phyloP scores from a whole-genome alignment of 2,888 invertebrate genomes.

The Helicoverpa assulta region DNA sequence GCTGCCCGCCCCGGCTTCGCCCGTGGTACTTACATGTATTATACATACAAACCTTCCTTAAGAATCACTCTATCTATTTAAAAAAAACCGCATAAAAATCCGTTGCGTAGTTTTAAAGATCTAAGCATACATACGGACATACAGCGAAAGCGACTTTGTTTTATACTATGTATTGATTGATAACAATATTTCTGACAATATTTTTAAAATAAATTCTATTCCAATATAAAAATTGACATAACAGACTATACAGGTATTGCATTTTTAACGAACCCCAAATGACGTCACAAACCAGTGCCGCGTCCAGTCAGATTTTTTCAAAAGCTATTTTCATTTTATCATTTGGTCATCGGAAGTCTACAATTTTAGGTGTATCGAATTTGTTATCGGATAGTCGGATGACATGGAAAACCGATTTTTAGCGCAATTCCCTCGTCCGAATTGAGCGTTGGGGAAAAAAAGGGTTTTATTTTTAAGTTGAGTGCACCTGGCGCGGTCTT shows the following conservation, averaged over 20 bases:
- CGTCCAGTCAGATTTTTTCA: neutral
- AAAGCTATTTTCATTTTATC: conserved; percentile 34
- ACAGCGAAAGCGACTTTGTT: no score
- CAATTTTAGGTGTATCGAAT: conserved; percentile 39
- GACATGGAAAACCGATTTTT: conserved; percentile 55
- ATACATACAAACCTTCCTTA: no score
- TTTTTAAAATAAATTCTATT: neutral
- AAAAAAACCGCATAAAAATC: no score
- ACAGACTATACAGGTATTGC: neutral
- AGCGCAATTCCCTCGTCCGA: conserved; percentile 6
- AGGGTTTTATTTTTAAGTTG: conserved; percentile 37
- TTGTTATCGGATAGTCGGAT: conserved; percentile 39
- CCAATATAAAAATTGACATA: neutral
- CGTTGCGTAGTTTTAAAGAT: no score
- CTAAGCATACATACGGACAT: no score
- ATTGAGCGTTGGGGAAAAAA: conserved; percentile 24
- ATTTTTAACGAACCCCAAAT: conserved; percentile 1
- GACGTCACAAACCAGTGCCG: neutral
- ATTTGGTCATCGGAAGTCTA: conserved; percentile 27
- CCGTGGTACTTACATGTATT: no score
- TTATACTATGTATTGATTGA: no score
- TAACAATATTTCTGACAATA: no score
- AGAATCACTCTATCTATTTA: no score
- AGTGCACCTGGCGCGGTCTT: neutral
- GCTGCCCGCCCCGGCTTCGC: no score